Evolutionary conservation across 2,888 invertebrate genomes (phyloP).

Genomic region (Eupithecia inturbata): DNA sequence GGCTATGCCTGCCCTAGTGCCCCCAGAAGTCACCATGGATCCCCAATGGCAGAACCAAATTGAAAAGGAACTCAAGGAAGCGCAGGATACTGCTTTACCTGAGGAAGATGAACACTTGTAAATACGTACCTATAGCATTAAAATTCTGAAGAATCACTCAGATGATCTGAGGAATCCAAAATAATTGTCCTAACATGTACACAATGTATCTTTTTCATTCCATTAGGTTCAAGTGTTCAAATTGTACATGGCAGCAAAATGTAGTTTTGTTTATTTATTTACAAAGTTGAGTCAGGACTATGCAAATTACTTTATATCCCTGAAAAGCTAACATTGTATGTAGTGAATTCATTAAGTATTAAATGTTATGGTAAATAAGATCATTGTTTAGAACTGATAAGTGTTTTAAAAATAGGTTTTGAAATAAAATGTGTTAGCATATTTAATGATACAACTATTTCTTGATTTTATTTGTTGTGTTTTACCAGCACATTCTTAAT

Average conservation of each 20-base stretch:
- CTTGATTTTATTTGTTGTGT: conserved; percentile 20
- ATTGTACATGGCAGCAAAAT: conserved; percentile 45
- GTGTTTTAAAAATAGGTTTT: conserved; percentile 27
- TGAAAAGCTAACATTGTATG: background rate
- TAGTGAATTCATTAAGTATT: conserved; percentile 35
- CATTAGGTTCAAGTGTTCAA: conserved; percentile 64
- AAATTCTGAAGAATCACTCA: conserved; percentile 57
- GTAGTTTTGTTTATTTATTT: conserved; percentile 44
- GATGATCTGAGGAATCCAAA: conserved; percentile 54
- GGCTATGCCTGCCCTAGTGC: conserved; percentile 98
- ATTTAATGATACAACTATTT: conserved; percentile 22
- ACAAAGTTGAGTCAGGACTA: conserved; percentile 35
- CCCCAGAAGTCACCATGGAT: conserved; percentile 99
- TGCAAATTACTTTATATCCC: conserved; percentile 1
- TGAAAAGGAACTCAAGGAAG: conserved; percentile 98
- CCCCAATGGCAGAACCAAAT: conserved; percentile 98
- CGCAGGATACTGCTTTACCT: conserved; percentile 97
- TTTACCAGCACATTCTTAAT: conserved; percentile 7
- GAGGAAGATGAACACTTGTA: conserved; percentile 99
- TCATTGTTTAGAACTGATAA: conserved; percentile 36
- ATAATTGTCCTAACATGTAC: conserved; percentile 55
- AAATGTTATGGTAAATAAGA: conserved; percentile 35
- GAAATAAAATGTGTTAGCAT: conserved; percentile 27
- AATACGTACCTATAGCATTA: conserved; percentile 66
- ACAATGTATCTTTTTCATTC: conserved; percentile 70